Conservation (phyloP, 2,888 invertebrate species). For the Nasonovia ribisnigri region DNA sequence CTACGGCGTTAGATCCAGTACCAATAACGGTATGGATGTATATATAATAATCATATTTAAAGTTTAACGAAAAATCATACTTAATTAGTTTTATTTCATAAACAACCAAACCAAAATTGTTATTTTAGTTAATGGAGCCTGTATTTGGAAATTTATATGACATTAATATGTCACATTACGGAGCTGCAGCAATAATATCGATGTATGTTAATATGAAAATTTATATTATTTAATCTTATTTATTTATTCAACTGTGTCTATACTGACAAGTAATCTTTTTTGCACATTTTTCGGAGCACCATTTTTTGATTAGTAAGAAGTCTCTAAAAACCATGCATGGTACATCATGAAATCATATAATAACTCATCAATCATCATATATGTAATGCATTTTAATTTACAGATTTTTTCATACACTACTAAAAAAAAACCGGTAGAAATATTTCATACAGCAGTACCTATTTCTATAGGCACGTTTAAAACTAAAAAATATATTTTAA, state of each 20-base stretch:
- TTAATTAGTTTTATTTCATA: not conserved
- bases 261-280: not conserved
- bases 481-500: not conserved
- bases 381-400: not conserved
- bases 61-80: not conserved
- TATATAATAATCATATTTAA: not conserved
- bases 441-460: not conserved
- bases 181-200: constrained; percentile 67
- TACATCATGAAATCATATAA: not conserved
- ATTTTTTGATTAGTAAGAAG: not conserved
- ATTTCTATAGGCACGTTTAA: not conserved
- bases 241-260: not conserved
- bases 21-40: constrained; percentile 22
- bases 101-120: not conserved
- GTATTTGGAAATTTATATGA: constrained; percentile 66
- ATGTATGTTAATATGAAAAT: constrained; percentile 66
- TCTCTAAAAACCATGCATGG: not conserved
- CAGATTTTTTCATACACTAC: not conserved
- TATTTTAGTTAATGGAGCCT: constrained; percentile 63
- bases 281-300: not conserved
- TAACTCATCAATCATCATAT: not conserved
- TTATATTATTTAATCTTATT: not conserved
- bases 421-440: not conserved
- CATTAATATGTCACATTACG: constrained; percentile 67
- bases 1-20: not conserved